Conservation (phyloP, 2,888 invertebrate species). For the Linnaemya vulpina region DNA sequence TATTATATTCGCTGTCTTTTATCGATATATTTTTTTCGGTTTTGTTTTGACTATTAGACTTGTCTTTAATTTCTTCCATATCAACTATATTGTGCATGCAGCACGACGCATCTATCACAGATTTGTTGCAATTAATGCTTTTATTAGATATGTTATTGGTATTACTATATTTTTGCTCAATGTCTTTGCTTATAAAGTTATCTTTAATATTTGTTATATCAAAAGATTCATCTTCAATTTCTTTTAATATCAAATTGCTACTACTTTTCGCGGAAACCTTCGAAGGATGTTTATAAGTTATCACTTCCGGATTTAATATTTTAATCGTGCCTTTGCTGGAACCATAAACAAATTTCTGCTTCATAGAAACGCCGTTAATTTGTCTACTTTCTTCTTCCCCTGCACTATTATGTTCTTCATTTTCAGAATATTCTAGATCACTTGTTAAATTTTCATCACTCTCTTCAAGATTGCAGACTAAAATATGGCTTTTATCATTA, state of each 20-base stretch:
- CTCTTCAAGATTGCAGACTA: slow-evolving; percentile 75
- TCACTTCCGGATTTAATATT: slow-evolving; percentile 81
- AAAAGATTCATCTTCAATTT: slow-evolving; percentile 77
- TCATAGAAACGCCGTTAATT: slow-evolving; percentile 64
- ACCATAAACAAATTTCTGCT: slow-evolving; percentile 78
- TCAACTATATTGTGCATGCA: slow-evolving; percentile 23
- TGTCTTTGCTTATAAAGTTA: background rate
- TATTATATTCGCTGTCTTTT: slow-evolving; percentile 10
- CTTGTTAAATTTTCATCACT: slow-evolving; percentile 52
- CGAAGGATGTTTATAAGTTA: slow-evolving; percentile 77
- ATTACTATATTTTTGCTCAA: background rate
- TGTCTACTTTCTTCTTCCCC: slow-evolving; percentile 63
- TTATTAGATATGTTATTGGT: slow-evolving; percentile 36
- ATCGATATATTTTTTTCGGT: background rate
- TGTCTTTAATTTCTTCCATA: background rate
- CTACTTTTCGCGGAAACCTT: slow-evolving; percentile 61
- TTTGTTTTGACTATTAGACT: background rate
- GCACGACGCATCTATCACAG: slow-evolving; percentile 46
- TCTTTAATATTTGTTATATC: slow-evolving; percentile 71
- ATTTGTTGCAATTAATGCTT: slow-evolving; percentile 41
- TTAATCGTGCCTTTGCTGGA: slow-evolving; percentile 80
- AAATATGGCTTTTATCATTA: slow-evolving; percentile 77
- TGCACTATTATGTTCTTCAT: slow-evolving; percentile 31
- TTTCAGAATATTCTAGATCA: slow-evolving; percentile 57
- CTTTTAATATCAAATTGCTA: slow-evolving; percentile 77